Evolutionary conservation across 2,113 vertebrate species (phyloP).

Genomic region (Strix uralensis): DNA sequence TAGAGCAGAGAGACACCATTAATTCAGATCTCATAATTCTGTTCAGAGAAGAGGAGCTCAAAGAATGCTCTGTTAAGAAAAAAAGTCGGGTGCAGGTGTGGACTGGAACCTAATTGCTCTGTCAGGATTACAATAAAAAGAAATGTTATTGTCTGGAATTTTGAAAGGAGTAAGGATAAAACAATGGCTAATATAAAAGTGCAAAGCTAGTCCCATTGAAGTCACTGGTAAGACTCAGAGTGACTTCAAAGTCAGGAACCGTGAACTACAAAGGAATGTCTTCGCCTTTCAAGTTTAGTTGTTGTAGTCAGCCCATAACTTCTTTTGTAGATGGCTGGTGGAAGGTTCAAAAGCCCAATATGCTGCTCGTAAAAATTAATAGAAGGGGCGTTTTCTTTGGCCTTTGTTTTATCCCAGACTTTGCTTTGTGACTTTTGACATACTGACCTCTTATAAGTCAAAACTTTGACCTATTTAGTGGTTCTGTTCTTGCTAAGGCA

Average conservation of each 20-base stretch:
- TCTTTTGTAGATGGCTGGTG: conserved; percentile 34
- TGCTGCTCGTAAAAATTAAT: conserved; percentile 8
- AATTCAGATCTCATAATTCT: conserved; percentile 12
- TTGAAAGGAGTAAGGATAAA: conserved; percentile 59
- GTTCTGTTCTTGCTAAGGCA: background rate
- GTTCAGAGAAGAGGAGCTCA: conserved; percentile 31
- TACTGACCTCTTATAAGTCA: background rate
- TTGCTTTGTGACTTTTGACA: conserved; percentile 2
- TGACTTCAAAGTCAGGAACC: conserved; percentile 40
- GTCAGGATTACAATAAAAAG: conserved; percentile 59
- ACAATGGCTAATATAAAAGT: conserved; percentile 55
- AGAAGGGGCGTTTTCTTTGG: background rate
- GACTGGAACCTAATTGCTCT: conserved; percentile 52
- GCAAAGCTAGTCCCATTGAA: conserved; percentile 43
- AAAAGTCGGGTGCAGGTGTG: conserved; percentile 24
- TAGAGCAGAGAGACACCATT: background rate
- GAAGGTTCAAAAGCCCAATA: background rate
- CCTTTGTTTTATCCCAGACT: conserved; percentile 18
- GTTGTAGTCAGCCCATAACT: background rate
- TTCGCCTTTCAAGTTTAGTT: conserved; percentile 47
- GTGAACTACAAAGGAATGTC: conserved; percentile 43
- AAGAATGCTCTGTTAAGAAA: conserved; percentile 17
- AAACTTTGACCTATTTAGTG: background rate
- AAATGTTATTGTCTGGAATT: conserved; percentile 49
- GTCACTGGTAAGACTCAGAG: conserved; percentile 29